Conservation (phyloP, 2,113 vertebrate species). For the Mustelus asterias region DNA sequence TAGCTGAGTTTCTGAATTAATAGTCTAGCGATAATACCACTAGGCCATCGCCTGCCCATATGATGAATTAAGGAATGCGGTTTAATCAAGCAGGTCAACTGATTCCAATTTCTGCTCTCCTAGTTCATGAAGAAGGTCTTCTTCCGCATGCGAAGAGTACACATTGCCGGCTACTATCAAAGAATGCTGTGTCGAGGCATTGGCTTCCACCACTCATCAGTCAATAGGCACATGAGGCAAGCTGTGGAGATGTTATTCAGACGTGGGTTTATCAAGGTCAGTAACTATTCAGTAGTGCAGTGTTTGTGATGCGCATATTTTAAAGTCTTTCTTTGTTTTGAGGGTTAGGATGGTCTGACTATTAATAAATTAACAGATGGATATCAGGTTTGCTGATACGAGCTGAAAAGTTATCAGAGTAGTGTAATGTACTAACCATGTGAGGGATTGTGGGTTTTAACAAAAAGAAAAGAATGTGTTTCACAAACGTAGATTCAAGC, state of each 20-base stretch:
- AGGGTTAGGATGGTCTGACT: neutral
- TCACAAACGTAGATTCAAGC: no score
- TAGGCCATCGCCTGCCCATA: neutral
- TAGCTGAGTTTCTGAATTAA: no score
- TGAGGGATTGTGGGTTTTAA: no score
- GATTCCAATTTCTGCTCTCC: neutral
- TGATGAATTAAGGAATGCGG: neutral
- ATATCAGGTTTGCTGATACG: no score
- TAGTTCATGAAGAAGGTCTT: neutral
- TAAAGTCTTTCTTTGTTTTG: neutral
- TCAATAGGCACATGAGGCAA: constrained; percentile 40
- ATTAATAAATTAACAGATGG: neutral
- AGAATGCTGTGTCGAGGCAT: constrained; percentile 42
- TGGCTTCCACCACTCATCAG: constrained; percentile 51
- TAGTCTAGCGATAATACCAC: no score
- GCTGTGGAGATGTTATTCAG: constrained; percentile 57
- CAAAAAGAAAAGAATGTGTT: no score
- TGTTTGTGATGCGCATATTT: neutral
- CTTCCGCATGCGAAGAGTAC: neutral
- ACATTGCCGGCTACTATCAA: rapidly evolving
- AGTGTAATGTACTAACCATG: no score
- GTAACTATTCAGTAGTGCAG: constrained; percentile 26
- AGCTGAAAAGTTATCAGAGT: no score
- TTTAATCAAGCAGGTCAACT: neutral
- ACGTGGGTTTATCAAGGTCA: constrained; percentile 54